Percentiles rank a stretch among this genome's conserved stretches.
Evolutionary conservation across 2,888 invertebrate genomes (phyloP).

Genomic region (Cordilura impudica): DNA sequence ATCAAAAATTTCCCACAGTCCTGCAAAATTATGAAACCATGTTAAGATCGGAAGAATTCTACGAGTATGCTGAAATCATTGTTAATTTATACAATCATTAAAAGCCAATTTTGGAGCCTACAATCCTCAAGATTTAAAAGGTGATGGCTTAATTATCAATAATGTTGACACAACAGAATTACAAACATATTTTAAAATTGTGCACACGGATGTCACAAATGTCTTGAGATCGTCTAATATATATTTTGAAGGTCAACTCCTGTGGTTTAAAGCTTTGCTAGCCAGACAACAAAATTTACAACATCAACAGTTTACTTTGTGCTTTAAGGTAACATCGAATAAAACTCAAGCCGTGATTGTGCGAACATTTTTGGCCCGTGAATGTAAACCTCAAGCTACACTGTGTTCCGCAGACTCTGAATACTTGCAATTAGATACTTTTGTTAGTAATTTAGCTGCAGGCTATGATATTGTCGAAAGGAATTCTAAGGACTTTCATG

Average conservation of each 20-base stretch:
- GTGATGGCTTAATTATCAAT: conserved; percentile 81
- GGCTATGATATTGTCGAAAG: conserved; percentile 76
- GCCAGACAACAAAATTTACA: conserved; percentile 83
- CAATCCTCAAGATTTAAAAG: conserved; percentile 76
- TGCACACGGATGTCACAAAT: conserved; percentile 80
- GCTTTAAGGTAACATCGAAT: conserved; percentile 80
- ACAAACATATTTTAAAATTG: conserved; percentile 83
- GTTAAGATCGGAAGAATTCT: conserved; percentile 84
- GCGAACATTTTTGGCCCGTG: conserved; percentile 80
- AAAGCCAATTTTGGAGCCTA: conserved; percentile 81
- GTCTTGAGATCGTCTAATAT: conserved; percentile 60
- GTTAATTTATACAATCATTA: conserved; percentile 80
- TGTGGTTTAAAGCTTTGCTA: conserved; percentile 65
- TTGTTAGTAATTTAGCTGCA: conserved; percentile 80
- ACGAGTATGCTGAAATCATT: conserved; percentile 82
- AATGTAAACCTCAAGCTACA: neutral
- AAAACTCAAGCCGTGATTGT: conserved; percentile 80
- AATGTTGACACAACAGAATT: conserved; percentile 82
- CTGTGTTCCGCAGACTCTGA: neutral
- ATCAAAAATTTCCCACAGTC: neutral
- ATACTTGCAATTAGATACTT: conserved; percentile 80
- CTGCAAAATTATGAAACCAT: conserved; percentile 82
- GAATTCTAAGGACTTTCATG: conserved; percentile 65
- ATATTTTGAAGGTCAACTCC: conserved; percentile 59
- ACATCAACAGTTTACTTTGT: conserved; percentile 82